Base-by-base conservation (phyloP, 2,797 vertebrate species). In the Sphenopsis melanotis region DNA sequence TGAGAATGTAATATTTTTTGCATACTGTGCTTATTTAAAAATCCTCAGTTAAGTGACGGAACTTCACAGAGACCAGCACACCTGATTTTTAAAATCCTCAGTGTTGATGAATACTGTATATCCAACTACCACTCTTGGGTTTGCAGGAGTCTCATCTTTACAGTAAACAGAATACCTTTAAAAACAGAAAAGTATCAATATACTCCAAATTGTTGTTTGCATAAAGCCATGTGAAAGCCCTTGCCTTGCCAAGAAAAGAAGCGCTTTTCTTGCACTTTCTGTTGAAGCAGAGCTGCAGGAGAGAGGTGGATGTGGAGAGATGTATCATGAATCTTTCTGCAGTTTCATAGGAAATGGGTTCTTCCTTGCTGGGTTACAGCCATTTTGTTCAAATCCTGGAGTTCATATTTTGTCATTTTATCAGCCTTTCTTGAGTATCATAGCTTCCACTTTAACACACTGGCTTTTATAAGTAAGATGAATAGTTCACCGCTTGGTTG, bases 391-490 rank as follows among this genome's bases (percentile, higher is more conserved):
- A 71, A 69, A 66, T 77, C 44, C 77, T 84, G 39, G 34, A 21
- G 64, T 74, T 89, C 6, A 1, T 72, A 72, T 79, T 93, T 57
- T 12, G 27, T 83, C 57, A 72, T 83, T 94, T 80, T 60, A 69
- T 86, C 68, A 87, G 56, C 7, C 46, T 83, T 91, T 77, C 42
- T 88, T 84, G 37, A 52, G 53, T 52, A 46, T 55, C 19, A 41
- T 83, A 80, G 42, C 49, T 94, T 95, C 72, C 63, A 77, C 63
- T 94, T 88, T 75, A 91, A 88, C 55, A 70, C 52, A 81, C 52
- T 47, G 55, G 29, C 74, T 95, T 92, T 95, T 86, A 37, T 86
- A 93, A 94, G 56, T 83, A 70, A 94, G 79, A 90, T 63, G 69
- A 89, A 94, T 91, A 80, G 87, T 78, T 94, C 82, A 78, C 12